These are phyloP conservation scores for Stichopus chloronotus DNA, from an alignment of 35 echinoderm and acorn worm species.

Conservation along the genomic window DNA sequence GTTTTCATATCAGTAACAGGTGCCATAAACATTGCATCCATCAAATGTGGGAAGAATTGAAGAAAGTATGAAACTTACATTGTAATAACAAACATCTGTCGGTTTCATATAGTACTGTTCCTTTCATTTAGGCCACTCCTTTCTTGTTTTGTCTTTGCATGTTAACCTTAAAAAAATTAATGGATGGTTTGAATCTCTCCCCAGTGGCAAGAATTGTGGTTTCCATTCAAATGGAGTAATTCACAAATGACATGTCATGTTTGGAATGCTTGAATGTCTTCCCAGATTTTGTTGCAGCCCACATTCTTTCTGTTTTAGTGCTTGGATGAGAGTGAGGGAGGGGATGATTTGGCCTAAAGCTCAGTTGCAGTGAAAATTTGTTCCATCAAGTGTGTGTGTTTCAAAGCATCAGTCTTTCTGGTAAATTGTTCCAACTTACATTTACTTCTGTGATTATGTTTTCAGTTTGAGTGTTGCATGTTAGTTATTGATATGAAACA, in stretches of 20 bases:
- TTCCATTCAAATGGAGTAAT: background rate
- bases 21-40: background rate
- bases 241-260: background rate
- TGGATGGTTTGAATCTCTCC: background rate
- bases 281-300: too few relatives aligned
- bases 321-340: too few relatives aligned
- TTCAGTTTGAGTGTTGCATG: too few relatives aligned
- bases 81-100: background rate
- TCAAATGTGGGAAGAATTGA: background rate
- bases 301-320: too few relatives aligned
- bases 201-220: background rate
- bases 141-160: background rate
- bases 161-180: background rate
- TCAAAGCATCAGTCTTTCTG: too few relatives aligned
- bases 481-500: too few relatives aligned
- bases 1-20: background rate
- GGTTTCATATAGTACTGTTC: background rate
- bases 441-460: too few relatives aligned
- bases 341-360: too few relatives aligned
- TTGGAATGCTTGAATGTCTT: background rate
- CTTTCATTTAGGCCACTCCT: background rate
- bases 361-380: too few relatives aligned
- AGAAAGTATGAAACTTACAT: too few relatives aligned
- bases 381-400: too few relatives aligned
- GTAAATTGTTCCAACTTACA: too few relatives aligned